phyloP scores from a whole-genome alignment of 2,888 invertebrate genomes.

The Pycnomerus fuliginosus region DNA sequence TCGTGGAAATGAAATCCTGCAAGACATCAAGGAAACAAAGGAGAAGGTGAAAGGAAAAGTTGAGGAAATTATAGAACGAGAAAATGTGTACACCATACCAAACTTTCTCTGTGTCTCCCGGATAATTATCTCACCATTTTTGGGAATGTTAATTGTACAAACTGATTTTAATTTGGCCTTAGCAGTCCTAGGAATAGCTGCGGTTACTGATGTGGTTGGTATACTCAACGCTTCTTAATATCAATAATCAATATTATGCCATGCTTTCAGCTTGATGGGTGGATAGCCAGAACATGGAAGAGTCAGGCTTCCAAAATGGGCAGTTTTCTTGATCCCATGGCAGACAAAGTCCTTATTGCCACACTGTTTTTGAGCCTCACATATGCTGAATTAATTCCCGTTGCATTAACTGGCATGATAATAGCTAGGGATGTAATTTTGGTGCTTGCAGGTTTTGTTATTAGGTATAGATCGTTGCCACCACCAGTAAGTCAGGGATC shows the following conservation, averaged over 20 bases:
- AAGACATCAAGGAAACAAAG: conserved; percentile 71
- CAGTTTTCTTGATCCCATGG: conserved; percentile 94
- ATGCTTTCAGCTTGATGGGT: conserved; percentile 79
- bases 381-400: conserved; percentile 81
- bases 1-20: conserved; percentile 64
- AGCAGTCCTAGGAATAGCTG: conserved; percentile 80
- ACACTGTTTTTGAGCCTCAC: conserved; percentile 86
- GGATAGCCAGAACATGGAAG: conserved; percentile 90
- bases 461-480: conserved; percentile 86
- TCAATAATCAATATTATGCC: conserved; percentile 2
- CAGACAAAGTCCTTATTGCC: conserved; percentile 92
- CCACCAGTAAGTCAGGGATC: conserved; percentile 70
- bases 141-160: conserved; percentile 85
- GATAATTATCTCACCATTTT: conserved; percentile 82
- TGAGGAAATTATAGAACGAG: conserved; percentile 75
- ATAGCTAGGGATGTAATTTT: conserved; percentile 80
- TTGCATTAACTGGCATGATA: conserved; percentile 77
- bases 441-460: conserved; percentile 82
- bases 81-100: conserved; percentile 92
- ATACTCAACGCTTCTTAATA: neutral
- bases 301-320: conserved; percentile 92
- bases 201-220: conserved; percentile 83
- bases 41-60: conserved; percentile 71
- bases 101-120: conserved; percentile 86
- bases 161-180: conserved; percentile 79